Percentiles rank a stretch among this genome's conserved stretches.
Conservation (phyloP, 1,140 invertebrate species). For the Bombus sylvicola region DNA sequence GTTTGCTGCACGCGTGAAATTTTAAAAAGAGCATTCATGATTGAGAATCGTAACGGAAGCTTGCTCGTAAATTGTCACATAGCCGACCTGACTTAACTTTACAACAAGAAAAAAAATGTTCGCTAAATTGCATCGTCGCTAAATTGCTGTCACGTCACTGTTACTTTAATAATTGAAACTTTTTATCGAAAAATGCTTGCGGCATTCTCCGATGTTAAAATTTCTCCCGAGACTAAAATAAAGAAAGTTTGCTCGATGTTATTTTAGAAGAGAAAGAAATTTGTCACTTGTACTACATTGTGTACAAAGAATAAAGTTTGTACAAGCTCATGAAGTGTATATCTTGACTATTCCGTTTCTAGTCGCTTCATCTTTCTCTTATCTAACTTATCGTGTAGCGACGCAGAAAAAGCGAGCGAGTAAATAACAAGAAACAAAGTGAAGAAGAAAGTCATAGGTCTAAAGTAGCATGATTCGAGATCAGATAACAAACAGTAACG, state of each 20-base stretch:
- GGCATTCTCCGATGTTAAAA: not conserved
- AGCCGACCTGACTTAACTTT: no score
- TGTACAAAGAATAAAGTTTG: not conserved
- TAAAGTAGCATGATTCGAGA: not conserved
- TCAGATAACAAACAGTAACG: not conserved
- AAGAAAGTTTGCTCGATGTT: not conserved
- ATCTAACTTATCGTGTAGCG: not conserved
- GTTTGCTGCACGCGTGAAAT: not conserved
- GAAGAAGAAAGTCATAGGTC: not conserved
- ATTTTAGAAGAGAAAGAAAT: not conserved
- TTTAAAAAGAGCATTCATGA: no score
- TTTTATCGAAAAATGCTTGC: not conserved
- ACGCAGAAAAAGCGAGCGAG: not conserved
- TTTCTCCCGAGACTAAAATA: not conserved
- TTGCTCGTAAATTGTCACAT: no score
- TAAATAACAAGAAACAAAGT: not conserved
- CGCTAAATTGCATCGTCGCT: no score
- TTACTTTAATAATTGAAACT: not conserved
- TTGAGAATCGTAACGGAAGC: no score
- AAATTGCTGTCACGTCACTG: no score
- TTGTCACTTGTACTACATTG: not conserved
- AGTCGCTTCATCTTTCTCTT: not conserved
- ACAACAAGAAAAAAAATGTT: not conserved
- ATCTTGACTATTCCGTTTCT: not conserved
- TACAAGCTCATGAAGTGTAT: not conserved